phyloP scores from a whole-genome alignment of 2,113 vertebrate species.

The Ictalurus punctatus region DNA sequence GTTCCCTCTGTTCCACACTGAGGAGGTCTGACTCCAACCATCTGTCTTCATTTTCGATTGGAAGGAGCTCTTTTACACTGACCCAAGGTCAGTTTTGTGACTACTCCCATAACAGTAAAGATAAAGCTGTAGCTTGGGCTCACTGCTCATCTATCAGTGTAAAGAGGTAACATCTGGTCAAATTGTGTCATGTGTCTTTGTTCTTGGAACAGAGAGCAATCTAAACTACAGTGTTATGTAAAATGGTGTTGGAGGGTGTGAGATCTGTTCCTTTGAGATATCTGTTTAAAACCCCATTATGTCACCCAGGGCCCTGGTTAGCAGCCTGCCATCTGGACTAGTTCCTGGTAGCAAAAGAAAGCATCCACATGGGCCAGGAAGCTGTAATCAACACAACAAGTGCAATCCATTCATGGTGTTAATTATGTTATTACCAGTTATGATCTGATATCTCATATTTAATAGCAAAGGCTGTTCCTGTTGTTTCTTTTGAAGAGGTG shows the following conservation, averaged over 20 bases:
- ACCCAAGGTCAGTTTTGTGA: slow-evolving; percentile 11
- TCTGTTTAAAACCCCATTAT: slow-evolving; percentile 39
- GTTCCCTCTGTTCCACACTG: slow-evolving; percentile 17
- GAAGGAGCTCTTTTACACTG: neutral
- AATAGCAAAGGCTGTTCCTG: neutral
- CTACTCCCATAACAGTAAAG: neutral
- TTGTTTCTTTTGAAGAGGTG: neutral
- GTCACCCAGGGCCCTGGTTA: slow-evolving; percentile 20
- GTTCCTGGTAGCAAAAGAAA: slow-evolving; percentile 34
- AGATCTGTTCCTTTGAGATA: slow-evolving; percentile 23
- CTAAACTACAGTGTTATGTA: slow-evolving; percentile 19
- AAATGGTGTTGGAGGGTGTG: slow-evolving; percentile 19
- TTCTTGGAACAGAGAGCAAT: neutral
- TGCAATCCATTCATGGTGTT: neutral
- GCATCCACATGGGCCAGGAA: slow-evolving; percentile 36
- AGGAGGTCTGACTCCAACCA: slow-evolving; percentile 23
- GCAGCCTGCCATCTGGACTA: slow-evolving; percentile 47
- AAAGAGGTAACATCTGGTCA: slow-evolving; percentile 18
- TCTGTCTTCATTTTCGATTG: slow-evolving; percentile 28
- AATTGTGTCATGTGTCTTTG: neutral
- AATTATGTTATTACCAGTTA: neutral
- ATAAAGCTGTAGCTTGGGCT: neutral
- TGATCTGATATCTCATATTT: neutral
- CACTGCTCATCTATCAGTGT: slow-evolving; percentile 1
- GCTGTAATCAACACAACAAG: slow-evolving; percentile 37